phyloP scores from a whole-genome alignment of 2,797 vertebrate genomes.

The Dipus sagitta region DNA sequence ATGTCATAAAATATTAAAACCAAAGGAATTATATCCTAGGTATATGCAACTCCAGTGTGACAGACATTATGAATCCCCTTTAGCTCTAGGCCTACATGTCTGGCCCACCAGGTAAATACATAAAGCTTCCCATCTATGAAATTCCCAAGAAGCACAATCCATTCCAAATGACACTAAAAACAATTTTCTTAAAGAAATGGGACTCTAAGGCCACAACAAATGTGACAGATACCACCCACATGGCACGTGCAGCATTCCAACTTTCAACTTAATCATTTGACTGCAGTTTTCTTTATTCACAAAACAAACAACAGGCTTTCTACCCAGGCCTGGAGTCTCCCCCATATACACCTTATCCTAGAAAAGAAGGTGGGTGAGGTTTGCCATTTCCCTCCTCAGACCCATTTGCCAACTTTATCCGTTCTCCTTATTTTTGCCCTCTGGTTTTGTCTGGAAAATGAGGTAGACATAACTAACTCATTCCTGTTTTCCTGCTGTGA shows the following conservation, averaged over 20 bases:
- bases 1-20: conserved; percentile 82
- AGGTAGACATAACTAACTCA: background rate
- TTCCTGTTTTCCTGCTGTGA: background rate
- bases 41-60: conserved; percentile 30
- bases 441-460: background rate
- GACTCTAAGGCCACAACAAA: conserved; percentile 13
- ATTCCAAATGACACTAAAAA: conserved; percentile 43
- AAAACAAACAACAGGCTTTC: background rate
- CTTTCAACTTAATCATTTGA: background rate
- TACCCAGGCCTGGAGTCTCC: too few relatives aligned
- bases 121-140: background rate
- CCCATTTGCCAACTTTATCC: background rate
- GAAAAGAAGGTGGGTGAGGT: background rate
- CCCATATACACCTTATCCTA: background rate
- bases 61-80: conserved; percentile 59
- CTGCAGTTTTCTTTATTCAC: conserved; percentile 33
- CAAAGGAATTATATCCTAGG: conserved; percentile 59
- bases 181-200: background rate
- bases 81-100: conserved; percentile 24
- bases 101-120: conserved; percentile 20
- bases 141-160: conserved; percentile 51
- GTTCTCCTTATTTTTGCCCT: background rate
- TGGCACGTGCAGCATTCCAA: background rate
- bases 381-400: background rate
- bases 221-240: background rate